Base-by-base conservation (phyloP, 2,888 invertebrate genomes). In the Camptogramma bilineatum region DNA sequence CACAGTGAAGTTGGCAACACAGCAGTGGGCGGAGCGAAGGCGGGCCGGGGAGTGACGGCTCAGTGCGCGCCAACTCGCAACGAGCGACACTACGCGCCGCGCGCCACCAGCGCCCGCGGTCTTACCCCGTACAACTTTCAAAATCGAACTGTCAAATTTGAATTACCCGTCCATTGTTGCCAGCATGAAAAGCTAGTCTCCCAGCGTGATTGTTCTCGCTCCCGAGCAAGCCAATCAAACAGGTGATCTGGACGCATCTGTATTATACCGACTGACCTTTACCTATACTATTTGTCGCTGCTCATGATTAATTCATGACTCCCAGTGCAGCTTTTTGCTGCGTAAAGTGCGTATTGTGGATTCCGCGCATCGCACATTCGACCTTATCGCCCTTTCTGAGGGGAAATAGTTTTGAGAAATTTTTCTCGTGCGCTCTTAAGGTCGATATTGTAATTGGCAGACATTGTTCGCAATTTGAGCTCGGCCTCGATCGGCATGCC, bases 211-310 rank as follows among this genome's bases (percentile, higher is more conserved):
- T 71, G 63, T 66, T 60, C 61, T 55, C 58, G 58, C 66, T 66
- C 24, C 62, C 67, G 72, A 72, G 74, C 51, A 39, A 72, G 72
- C 82, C 83, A 87, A 86, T 85, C 81, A 82, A 83, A 84, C 83
- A 84, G 84, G 86, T 85, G 84, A 84, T 77, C 79, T 71, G 72
- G 70, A 77, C 78, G 83, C 84, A 85, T 86, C 78, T 82, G 78
- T 87, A 85, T 86, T 87, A 84, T 86, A 88, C 84, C 83, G 80
- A 84, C 82, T 87, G 89, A 91, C 91, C 91, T 91, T 88, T 89
- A 83, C 78, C 79, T 80, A 79, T 80, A 87, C 87, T 91, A 90
- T 91, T 91, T 90, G 90, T 90, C 90, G 82, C 81, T 69, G 67
- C 80, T 87, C 87, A 91, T 92, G 87, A 83, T 80, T 91, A 85